Percentiles rank a stretch among this genome's conserved stretches.
phyloP scores from a whole-genome alignment of 2,888 invertebrate genomes.

The Xestia rhomboidea region DNA sequence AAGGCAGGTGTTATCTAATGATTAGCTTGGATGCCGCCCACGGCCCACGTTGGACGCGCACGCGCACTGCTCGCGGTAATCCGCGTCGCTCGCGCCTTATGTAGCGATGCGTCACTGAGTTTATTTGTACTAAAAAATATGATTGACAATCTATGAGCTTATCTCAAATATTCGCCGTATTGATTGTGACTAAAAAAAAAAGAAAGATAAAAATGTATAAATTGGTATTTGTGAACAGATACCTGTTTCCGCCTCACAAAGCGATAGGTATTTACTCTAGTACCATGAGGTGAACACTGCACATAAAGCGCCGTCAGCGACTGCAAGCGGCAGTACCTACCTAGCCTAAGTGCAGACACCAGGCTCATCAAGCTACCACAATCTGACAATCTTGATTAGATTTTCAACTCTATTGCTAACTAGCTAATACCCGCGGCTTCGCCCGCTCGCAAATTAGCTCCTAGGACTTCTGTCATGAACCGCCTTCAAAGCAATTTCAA shows the following conservation, averaged over 20 bases:
- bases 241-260: neutral
- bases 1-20: constrained; percentile 15
- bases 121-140: constrained; percentile 1
- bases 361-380: too few relatives aligned
- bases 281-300: neutral
- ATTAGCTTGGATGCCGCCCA: constrained; percentile 4
- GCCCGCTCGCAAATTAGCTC: too few relatives aligned
- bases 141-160: constrained; percentile 5
- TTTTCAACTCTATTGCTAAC: too few relatives aligned
- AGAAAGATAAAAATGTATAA: neutral
- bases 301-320: neutral
- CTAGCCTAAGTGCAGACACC: neutral
- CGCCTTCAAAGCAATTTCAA: neutral
- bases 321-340: neutral
- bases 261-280: neutral
- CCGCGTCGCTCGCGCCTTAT: neutral
- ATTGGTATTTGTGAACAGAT: neutral
- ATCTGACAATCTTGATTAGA: too few relatives aligned
- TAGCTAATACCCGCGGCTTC: too few relatives aligned
- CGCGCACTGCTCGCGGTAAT: neutral
- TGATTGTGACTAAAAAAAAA: constrained; percentile 1
- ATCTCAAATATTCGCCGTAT: constrained; percentile 5
- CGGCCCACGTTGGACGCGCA: neutral
- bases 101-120: neutral
- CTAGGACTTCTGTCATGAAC: neutral